Evolutionary conservation across 2,113 vertebrate genomes (phyloP).

Genomic region (Eidolon helvum): DNA sequence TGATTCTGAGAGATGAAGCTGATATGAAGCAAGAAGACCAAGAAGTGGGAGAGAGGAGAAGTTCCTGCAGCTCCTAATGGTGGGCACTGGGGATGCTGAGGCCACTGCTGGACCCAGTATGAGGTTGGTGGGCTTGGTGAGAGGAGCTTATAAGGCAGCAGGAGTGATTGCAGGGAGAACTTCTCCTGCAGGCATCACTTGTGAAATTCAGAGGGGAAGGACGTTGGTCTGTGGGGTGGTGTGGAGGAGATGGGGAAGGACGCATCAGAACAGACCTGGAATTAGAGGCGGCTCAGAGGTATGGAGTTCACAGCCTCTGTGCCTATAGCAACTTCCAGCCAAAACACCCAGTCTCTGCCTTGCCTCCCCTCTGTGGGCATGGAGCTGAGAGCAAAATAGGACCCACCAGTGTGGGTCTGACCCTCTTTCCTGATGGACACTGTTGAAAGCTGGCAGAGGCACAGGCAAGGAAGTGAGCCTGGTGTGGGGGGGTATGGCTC

Average conservation of each 20-base stretch:
- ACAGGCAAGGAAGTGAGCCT: neutral
- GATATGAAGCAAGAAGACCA: neutral
- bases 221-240: neutral
- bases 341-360: neutral
- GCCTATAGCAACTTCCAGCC: neutral
- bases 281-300: rapidly evolving
- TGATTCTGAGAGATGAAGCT: neutral
- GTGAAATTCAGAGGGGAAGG: neutral
- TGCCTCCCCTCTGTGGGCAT: neutral
- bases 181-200: rapidly evolving
- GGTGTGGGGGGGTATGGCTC: neutral
- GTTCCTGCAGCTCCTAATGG: neutral
- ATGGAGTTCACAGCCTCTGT: neutral
- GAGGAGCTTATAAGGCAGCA: neutral
- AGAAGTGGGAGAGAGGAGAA: neutral
- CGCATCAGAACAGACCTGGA: neutral
- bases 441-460: rapidly evolving
- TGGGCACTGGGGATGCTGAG: neutral
- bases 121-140: neutral
- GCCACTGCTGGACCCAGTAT: neutral
- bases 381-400: neutral
- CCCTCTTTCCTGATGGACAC: neutral
- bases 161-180: neutral
- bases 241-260: neutral
- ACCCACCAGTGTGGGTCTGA: neutral